Evolutionary conservation across 2,888 invertebrate species (phyloP), one percentile per base, ranked within the genome.

Genomic region (Itoplectis maculator): DNA sequence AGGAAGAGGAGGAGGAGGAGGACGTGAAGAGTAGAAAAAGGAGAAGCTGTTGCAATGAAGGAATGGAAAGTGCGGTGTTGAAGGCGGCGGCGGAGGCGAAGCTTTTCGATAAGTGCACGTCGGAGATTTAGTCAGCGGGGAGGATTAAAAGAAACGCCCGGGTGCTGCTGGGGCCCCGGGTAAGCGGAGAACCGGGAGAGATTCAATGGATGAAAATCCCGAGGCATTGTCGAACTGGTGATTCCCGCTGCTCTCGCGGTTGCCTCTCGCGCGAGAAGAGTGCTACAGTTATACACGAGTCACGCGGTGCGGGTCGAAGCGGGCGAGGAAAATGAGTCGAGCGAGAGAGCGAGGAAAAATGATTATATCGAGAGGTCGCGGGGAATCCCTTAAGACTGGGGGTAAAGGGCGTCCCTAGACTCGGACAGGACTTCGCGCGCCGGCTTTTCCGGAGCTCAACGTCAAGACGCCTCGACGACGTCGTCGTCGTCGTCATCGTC

Each of bases 201-300:
- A 91, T 91, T 91, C 90, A 90, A 91, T 91, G 87, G 91, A 90
- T 86, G 89, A 88, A 89, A 91, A 91, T 91, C 90, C n/a, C 90
- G 88, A 86, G 90, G 85, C 87, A 91, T 91, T 91, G 91, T 90
- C 88, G 88, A 54, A 82, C 59, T 59, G n/a, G n/a, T n/a, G 74
- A 75, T 75, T 79, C 70, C 61, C 59, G 65, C 68, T 42, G 65
- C 65, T 42, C 42, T n/a, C n/a, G n/a, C n/a, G 20, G 18, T 66
- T 63, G 23, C 47, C 51, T 11, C 18, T 20, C 15, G 37, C 29
- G 11, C 42, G 23, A 42, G 13, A 42, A 42, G 13, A 42, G 63
- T 15, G n/a, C n/a, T n/a, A 15, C 4, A 61, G 66, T 79, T 83
- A 87, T 87, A 29, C 5, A 29, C n/a, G n/a, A n/a, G n/a, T n/a